phyloP scores from a whole-genome alignment of 2,888 invertebrate genomes.

The Drosophila macrospina region DNA sequence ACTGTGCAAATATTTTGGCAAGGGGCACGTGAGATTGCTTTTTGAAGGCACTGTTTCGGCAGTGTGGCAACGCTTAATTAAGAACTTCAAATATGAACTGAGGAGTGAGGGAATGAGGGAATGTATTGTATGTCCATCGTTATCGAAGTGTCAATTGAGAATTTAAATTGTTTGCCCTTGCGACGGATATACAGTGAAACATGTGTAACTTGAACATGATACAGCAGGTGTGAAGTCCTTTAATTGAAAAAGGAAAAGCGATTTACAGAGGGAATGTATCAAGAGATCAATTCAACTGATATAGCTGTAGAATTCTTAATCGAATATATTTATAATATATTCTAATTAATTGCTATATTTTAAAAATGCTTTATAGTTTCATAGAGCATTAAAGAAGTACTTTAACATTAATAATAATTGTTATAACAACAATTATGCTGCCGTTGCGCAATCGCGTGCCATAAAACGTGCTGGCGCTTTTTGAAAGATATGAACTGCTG shows the following conservation, averaged over 20 bases:
- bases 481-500: slow-evolving; percentile 11
- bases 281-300: too few relatives aligned
- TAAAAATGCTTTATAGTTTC: too few relatives aligned
- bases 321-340: too few relatives aligned
- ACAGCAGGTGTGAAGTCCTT: too few relatives aligned
- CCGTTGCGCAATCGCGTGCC: slow-evolving; percentile 62
- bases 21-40: slow-evolving; percentile 61
- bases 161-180: neutral
- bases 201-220: too few relatives aligned
- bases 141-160: slow-evolving; percentile 21
- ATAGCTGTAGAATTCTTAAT: too few relatives aligned
- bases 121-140: neutral
- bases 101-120: slow-evolving; percentile 6
- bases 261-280: too few relatives aligned
- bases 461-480: slow-evolving; percentile 64
- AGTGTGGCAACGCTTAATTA: slow-evolving; percentile 52
- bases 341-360: too few relatives aligned
- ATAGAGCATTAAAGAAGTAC: too few relatives aligned
- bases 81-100: too few relatives aligned
- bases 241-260: too few relatives aligned
- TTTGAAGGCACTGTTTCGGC: slow-evolving; percentile 36
- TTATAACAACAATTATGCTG: neutral
- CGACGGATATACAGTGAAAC: too few relatives aligned
- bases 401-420: slow-evolving; percentile 4
- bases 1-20: slow-evolving; percentile 62